Conservation (phyloP, 2,888 invertebrate species). For the Trisateles emortualis region DNA sequence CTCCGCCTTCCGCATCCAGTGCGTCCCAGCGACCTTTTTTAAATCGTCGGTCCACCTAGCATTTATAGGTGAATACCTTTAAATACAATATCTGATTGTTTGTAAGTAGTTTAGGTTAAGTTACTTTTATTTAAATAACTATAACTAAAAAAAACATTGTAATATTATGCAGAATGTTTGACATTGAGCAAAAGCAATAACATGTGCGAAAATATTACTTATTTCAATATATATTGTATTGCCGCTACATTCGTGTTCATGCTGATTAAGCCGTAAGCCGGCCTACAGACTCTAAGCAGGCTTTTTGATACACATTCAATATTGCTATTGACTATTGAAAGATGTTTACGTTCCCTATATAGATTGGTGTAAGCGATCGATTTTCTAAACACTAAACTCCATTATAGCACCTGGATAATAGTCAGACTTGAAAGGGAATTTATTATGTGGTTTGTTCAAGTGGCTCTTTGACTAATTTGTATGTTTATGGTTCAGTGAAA, state of each 20-base stretch:
- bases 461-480: background rate
- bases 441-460: background rate
- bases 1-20: too few relatives aligned
- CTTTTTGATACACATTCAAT: constrained; percentile 19
- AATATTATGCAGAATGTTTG: too few relatives aligned
- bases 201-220: too few relatives aligned
- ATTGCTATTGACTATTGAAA: constrained; percentile 15
- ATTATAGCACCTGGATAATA: constrained; percentile 4
- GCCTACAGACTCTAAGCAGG: background rate
- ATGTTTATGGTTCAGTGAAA: too few relatives aligned
- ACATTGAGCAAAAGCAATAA: too few relatives aligned
- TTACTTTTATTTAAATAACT: too few relatives aligned
- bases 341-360: constrained; percentile 18
- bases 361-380: constrained; percentile 16
- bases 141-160: background rate
- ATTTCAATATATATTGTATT: background rate
- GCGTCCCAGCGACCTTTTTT: too few relatives aligned
- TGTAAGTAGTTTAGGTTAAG: too few relatives aligned
- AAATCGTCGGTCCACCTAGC: too few relatives aligned
- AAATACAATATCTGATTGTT: too few relatives aligned
- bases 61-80: too few relatives aligned
- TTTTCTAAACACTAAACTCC: constrained; percentile 16
- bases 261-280: background rate
- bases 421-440: background rate
- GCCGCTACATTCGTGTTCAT: background rate